Evolutionary conservation across 2,797 vertebrate genomes (phyloP).

Genomic region (Stomatorhinus walkeri): DNA sequence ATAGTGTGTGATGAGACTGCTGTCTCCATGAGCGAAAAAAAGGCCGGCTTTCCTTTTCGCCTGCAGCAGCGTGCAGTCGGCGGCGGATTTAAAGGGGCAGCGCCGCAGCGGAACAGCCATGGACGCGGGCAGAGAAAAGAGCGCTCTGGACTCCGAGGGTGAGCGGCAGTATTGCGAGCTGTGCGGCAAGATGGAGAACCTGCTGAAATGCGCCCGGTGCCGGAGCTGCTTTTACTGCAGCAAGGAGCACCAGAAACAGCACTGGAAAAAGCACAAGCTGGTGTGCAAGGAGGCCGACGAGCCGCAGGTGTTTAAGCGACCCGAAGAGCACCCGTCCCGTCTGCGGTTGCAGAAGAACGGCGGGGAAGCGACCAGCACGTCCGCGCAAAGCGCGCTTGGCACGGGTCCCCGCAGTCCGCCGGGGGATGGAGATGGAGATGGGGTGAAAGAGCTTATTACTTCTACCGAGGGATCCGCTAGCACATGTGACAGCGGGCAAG

Average conservation of each 20-base stretch:
- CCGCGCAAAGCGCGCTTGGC: neutral
- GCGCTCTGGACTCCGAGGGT: conserved; percentile 41
- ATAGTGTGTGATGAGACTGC: neutral
- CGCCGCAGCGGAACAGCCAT: conserved; percentile 34
- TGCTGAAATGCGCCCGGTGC: conserved; percentile 84
- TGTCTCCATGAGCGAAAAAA: neutral
- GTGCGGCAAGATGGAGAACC: conserved; percentile 94
- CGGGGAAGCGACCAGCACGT: neutral
- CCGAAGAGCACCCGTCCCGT: neutral
- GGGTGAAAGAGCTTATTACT: conserved; percentile 23
- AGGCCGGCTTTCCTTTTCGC: neutral
- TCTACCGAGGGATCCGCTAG: conserved; percentile 25
- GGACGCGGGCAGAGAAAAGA: conserved; percentile 48
- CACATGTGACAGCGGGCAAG: conserved; percentile 9
- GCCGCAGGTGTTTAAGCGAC: neutral
- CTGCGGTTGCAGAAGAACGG: neutral
- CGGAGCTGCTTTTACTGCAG: conserved; percentile 91
- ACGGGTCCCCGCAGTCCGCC: neutral
- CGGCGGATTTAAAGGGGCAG: conserved; percentile 56
- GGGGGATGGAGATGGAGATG: neutral
- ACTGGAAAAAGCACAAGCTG: conserved; percentile 93
- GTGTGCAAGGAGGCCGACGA: conserved; percentile 68
- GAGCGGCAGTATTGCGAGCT: conserved; percentile 85
- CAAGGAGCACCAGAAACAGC: conserved; percentile 88
- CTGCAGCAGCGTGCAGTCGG: conserved; percentile 48